These are phyloP conservation scores for Amphiura filiformis DNA, from an alignment of 35 echinoderm and acorn worm genomes.

Conservation along the genomic window DNA sequence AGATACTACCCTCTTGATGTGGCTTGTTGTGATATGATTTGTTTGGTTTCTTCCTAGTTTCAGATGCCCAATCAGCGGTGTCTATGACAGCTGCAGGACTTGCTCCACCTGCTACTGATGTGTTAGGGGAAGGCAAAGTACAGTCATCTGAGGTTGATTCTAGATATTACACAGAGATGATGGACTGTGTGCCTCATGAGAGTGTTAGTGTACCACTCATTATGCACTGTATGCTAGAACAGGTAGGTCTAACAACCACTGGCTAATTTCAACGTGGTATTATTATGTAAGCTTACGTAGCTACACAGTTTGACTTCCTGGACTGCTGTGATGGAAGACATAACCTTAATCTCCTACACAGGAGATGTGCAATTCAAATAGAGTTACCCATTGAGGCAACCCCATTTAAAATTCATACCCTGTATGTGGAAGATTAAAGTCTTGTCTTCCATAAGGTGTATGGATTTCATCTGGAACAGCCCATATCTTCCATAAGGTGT, in stretches of 20 bases:
- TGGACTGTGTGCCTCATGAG: conserved; percentile 81
- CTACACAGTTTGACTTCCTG: background rate
- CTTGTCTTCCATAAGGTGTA: too few species aligned
- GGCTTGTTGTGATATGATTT: too few species aligned
- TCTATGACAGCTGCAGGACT: conserved; percentile 28
- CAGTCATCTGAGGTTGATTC: conserved; percentile 53
- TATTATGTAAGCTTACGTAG: too few species aligned
- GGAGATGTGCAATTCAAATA: too few species aligned
- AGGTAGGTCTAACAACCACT: conserved; percentile 51
- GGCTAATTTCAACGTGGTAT: too few species aligned
- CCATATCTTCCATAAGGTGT: too few species aligned
- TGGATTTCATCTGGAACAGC: too few species aligned
- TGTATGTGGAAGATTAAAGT: too few species aligned
- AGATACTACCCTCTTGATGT: too few species aligned
- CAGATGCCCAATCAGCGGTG: conserved; percentile 36
- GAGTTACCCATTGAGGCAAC: too few species aligned
- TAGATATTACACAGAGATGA: conserved; percentile 87
- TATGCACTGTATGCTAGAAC: conserved; percentile 98
- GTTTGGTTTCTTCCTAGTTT: background rate
- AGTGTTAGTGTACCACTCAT: conserved; percentile 88
- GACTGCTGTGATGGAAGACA: background rate
- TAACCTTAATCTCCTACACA: too few species aligned
- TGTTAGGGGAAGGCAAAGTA: background rate
- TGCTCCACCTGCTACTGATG: conserved; percentile 6
- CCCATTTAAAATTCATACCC: too few species aligned